A percentile compares a stretch with the other conserved stretches of the same genome.
Conservation (phyloP, 2,113 vertebrate genomes). For the Serinus canaria region DNA sequence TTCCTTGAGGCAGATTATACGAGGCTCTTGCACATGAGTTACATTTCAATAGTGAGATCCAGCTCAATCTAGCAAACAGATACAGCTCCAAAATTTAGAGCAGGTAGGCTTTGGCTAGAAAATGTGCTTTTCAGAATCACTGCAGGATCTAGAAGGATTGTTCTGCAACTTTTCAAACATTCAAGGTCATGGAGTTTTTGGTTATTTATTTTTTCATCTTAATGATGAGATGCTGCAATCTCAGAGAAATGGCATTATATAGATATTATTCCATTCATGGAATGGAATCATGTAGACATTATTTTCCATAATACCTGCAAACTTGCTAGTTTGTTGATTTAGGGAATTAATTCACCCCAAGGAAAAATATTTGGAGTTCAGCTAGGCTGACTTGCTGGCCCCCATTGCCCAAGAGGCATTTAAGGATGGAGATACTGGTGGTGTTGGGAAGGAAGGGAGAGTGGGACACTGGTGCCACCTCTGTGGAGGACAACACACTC, state of each 20-base stretch:
- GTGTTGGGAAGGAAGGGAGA: background rate
- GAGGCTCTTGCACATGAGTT: background rate
- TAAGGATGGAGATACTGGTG: fast-evolving
- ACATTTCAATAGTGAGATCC: background rate
- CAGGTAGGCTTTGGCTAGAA: background rate
- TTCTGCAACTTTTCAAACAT: background rate
- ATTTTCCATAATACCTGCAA: background rate
- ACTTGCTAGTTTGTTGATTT: background rate
- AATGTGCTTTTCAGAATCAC: background rate
- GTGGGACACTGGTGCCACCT: background rate
- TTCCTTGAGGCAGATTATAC: slow-evolving; percentile 1
- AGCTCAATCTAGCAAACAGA: background rate
- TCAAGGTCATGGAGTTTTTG: background rate
- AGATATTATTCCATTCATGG: background rate
- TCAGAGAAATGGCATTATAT: background rate
- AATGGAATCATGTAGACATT: background rate
- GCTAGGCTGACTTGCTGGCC: background rate
- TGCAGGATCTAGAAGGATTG: background rate
- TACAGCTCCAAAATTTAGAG: background rate
- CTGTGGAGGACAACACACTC: background rate
- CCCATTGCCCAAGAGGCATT: fast-evolving
- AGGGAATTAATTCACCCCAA: background rate
- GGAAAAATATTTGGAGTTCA: background rate
- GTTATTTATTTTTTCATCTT: background rate
- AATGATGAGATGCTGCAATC: fast-evolving